phyloP scores from a whole-genome alignment of 2,113 vertebrate species.

The Ameiurus melas region DNA sequence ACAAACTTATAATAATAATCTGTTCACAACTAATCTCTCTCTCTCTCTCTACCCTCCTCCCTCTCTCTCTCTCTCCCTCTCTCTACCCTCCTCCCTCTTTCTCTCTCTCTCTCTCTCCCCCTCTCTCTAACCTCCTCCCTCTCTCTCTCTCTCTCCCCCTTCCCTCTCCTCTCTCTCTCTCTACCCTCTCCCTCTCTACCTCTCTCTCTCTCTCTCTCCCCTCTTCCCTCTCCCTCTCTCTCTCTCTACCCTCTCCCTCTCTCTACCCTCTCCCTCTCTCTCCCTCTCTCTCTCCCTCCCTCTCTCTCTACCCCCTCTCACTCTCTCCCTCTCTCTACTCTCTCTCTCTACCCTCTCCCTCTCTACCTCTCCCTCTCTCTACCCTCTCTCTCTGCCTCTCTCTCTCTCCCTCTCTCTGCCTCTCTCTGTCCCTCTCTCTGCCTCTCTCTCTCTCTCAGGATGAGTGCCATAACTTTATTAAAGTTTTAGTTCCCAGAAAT shows the following conservation, averaged over 20 bases:
- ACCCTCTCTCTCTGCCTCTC: slow-evolving; percentile 39
- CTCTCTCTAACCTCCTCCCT: background rate
- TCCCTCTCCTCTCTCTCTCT: no score
- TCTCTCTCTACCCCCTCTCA: background rate
- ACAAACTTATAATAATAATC: background rate
- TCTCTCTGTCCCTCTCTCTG: background rate
- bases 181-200: no score
- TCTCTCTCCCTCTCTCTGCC: slow-evolving; percentile 34
- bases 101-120: slow-evolving; percentile 41
- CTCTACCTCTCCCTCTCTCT: no score
- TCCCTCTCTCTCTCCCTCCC: slow-evolving; percentile 23
- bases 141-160: slow-evolving; percentile 41
- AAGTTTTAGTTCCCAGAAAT: slow-evolving; percentile 96
- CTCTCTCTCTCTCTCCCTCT: no score
- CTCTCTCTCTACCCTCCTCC: no score
- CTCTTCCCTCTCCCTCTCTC: background rate
- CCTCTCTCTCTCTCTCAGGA: slow-evolving; percentile 74
- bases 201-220: slow-evolving; percentile 40
- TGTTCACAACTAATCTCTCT: no score
- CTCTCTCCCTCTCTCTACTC: no score
- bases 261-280: no score
- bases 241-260: no score
- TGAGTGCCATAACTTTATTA: slow-evolving; percentile 99
- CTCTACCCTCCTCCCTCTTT: no score
- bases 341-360: no score